Conservation (phyloP, 2,113 vertebrate species). For the Polypterus senegalus region DNA sequence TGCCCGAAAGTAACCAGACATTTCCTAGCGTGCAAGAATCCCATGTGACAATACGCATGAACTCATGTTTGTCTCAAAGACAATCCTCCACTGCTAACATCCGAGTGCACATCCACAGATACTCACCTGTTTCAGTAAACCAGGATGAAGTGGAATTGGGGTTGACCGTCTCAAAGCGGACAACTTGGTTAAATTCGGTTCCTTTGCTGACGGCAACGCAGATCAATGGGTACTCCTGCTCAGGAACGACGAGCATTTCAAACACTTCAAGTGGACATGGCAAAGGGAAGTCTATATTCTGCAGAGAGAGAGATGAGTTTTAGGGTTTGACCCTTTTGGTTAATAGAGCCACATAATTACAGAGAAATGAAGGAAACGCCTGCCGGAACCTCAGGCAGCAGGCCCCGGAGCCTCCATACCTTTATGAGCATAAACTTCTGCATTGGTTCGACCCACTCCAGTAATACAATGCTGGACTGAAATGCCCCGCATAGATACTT, state of each 20-base stretch:
- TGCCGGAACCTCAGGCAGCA: conserved; percentile 1
- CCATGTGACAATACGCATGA: no score
- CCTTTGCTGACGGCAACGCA: conserved; percentile 90
- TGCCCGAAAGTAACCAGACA: no score
- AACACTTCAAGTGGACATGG: conserved; percentile 87
- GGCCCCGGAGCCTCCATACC: conserved; percentile 44
- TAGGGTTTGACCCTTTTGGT: no score
- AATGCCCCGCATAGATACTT: conserved; percentile 94
- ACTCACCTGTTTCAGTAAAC: conserved; percentile 88
- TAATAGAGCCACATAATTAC: no score
- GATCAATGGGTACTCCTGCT: conserved; percentile 86
- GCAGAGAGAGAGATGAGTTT: not conserved
- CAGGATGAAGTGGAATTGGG: conserved; percentile 84
- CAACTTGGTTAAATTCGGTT: conserved; percentile 84
- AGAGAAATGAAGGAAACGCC: not conserved
- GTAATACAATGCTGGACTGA: conserved; percentile 84
- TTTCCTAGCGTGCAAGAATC: no score
- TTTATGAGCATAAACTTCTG: conserved; percentile 98
- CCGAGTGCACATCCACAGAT: conserved; percentile 14
- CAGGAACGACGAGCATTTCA: conserved; percentile 94
- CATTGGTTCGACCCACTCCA: conserved; percentile 97
- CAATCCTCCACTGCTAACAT: no score
- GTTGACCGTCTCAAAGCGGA: conserved; percentile 90
- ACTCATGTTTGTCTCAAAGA: no score
- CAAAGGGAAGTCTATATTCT: conserved; percentile 92